These are phyloP conservation scores for Poeciliopsis infans DNA, from an alignment of 2,797 vertebrate genomes.

Conservation along the genomic window DNA sequence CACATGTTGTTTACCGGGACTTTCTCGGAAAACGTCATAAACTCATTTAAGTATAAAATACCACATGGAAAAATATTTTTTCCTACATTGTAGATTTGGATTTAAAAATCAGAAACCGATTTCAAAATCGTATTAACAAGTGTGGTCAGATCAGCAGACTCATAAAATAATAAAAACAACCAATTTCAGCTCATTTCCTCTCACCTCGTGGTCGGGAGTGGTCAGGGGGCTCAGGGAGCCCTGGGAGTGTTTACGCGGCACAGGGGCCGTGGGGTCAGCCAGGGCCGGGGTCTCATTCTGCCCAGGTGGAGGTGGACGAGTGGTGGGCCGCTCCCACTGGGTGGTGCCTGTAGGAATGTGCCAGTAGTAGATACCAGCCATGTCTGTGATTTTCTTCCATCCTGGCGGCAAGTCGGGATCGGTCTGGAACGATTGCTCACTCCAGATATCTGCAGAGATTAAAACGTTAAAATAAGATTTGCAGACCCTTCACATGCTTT, in stretches of 20 bases:
- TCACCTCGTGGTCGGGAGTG: constrained; percentile 95
- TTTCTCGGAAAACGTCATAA: not conserved
- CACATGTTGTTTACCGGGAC: not conserved
- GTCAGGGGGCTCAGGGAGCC: constrained; percentile 90
- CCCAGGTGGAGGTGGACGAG: constrained; percentile 71
- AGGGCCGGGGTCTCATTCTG: constrained; percentile 46
- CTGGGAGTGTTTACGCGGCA: constrained; percentile 85
- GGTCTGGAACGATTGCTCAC: constrained; percentile 93
- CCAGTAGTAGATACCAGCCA: constrained; percentile 97
- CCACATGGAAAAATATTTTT: not conserved
- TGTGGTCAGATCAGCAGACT: not conserved
- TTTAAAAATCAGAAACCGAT: not conserved
- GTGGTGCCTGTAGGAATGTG: constrained; percentile 98
- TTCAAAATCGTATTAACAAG: not conserved
- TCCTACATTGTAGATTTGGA: not conserved
- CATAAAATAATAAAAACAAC: not conserved
- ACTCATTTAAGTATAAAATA: not conserved
- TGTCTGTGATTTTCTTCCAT: constrained; percentile 96
- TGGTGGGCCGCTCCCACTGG: constrained; percentile 92
- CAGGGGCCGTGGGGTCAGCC: constrained; percentile 40
- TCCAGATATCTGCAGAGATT: constrained; percentile 89
- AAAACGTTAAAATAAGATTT: not conserved
- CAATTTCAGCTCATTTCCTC: constrained; percentile 2
- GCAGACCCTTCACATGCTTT: not conserved
- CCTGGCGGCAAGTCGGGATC: constrained; percentile 96